phyloP scores from a whole-genome alignment of 2,113 vertebrate genomes.

The Lasiurus borealis region DNA sequence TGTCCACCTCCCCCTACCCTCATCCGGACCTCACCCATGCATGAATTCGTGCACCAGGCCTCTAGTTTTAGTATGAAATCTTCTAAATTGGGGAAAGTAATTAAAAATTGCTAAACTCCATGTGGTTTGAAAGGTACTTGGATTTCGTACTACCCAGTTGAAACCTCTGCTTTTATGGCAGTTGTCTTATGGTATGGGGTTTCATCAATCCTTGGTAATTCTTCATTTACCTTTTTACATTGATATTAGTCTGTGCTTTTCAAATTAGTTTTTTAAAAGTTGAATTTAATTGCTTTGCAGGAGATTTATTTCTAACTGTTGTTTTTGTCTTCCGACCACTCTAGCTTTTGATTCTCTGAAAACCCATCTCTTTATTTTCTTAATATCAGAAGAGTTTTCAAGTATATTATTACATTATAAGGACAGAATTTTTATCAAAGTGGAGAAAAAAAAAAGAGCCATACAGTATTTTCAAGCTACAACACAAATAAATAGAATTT shows the following conservation, averaged over 20 bases:
- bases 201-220: neutral
- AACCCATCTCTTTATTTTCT: neutral
- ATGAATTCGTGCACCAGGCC: too few species aligned
- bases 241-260: neutral
- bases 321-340: neutral
- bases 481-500: neutral
- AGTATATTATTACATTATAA: slow-evolving; percentile 33
- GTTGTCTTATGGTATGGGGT: neutral
- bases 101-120: neutral
- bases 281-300: slow-evolving; percentile 20
- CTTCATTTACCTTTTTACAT: neutral
- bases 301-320: slow-evolving; percentile 19
- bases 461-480: neutral
- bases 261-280: neutral
- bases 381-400: slow-evolving; percentile 39
- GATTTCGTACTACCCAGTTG: neutral
- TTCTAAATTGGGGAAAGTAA: neutral
- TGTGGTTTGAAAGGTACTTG: neutral
- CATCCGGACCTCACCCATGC: too few species aligned
- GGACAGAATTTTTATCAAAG: neutral
- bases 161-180: neutral
- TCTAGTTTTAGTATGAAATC: neutral
- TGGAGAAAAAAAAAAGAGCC: neutral
- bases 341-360: neutral
- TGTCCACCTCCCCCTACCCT: too few species aligned